A percentile compares a stretch with the other conserved stretches of the same genome.
Conservation (phyloP, 2,797 vertebrate genomes). For the Buphagus erythrorhynchus region DNA sequence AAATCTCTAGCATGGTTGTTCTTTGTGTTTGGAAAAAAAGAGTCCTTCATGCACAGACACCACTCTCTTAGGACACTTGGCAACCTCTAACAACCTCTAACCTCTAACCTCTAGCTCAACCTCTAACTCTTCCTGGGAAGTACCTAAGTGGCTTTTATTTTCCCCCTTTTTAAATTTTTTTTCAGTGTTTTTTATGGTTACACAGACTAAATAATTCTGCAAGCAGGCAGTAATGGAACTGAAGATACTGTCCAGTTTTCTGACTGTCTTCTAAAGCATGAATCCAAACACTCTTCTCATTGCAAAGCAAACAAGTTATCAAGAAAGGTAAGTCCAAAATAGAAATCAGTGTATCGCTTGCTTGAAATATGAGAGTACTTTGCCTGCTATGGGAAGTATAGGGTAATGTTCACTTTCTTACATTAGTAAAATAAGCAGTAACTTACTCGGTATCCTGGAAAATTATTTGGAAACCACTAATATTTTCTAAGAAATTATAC, state of each 20-base stretch:
- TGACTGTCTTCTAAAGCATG: not conserved
- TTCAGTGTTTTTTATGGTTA: not conserved
- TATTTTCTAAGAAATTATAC: not conserved
- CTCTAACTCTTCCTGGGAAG: not conserved
- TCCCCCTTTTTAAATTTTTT: accelerated
- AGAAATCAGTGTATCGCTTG: not conserved
- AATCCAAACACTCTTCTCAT: not conserved
- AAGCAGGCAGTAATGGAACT: not conserved
- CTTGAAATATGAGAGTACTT: not conserved
- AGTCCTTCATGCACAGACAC: not conserved
- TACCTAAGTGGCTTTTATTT: not conserved
- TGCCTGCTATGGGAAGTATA: not conserved
- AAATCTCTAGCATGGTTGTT: not conserved
- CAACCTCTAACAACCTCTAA: too few relatives aligned
- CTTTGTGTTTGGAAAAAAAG: not conserved
- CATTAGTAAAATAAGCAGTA: not conserved
- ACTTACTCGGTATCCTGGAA: not conserved
- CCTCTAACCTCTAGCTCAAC: not conserved
- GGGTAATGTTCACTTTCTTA: not conserved
- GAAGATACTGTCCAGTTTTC: not conserved
- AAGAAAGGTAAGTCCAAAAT: not conserved
- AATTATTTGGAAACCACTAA: not conserved
- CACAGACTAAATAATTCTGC: not conserved
- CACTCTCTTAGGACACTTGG: not conserved
- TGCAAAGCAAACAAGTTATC: not conserved